Base-by-base conservation (phyloP, 2,797 vertebrate species). In the Caiman crocodilus region DNA sequence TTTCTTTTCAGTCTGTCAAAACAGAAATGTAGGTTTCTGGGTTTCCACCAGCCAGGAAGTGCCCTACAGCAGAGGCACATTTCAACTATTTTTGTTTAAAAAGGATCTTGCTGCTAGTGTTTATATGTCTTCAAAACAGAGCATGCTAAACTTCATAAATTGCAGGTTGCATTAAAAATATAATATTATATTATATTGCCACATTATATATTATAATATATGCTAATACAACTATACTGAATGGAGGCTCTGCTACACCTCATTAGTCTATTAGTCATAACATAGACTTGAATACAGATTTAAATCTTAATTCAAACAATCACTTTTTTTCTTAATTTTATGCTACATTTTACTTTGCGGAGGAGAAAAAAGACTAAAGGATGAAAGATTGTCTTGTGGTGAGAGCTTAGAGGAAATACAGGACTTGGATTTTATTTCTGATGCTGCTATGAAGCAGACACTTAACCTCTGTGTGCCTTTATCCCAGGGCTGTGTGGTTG, bases 201-300 rank as follows among this genome's bases (percentile, higher is more conserved):
- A n/a, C n/a, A n/a, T n/a, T n/a, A n/a, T n/a, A n/a, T n/a, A n/a
- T n/a, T n/a, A n/a, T n/a, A n/a, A n/a, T n/a, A n/a, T n/a, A n/a
- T 28, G 91, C 50, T 80, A 21, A 71, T 94, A 1, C 1, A 65
- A 12, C 65, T 75, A 74, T 30, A 1, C 14, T 82, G 61, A 11
- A n/a, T 81, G 79, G 80, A 55, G 79, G n/a, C 28, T 12, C 77
- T 32, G 0, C 13, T 56, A 85, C 76, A 59, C 14, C 35, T 82
- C 56, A 9, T 32, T 14, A 2, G 35, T 57, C 64, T 4, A 0
- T 3, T 60, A 16, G 7, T 84, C 84, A 59, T 59, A 75, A 73
- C 35, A 13, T 17, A 50, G 73, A 5, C 65, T 50, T 30, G 73
- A 65, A 35, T 1, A 0, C 0, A 0, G 20, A 32, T 0, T 0